Base-by-base conservation (phyloP, 2,888 invertebrate species). In the Torymus tubicola region DNA sequence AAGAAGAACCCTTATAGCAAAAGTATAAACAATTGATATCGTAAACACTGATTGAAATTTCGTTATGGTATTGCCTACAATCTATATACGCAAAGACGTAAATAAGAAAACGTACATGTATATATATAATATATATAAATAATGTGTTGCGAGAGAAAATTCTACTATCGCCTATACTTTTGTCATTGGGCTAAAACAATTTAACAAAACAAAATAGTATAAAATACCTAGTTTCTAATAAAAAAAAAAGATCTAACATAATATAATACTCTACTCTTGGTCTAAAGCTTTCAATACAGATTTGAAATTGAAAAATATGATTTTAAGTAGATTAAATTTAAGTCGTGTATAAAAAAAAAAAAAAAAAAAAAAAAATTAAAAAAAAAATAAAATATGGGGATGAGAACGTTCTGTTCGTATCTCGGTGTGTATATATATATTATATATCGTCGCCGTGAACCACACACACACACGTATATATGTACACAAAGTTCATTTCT, bases 251-350 rank as follows among this genome's bases (percentile, higher is more conserved):
- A 70, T 50, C 24, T 50, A 71, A 31, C 50, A n/a, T n/a, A n/a
- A n/a, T n/a, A 21, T 74, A 76, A 79, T 78, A 75, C 61, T 78
- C 75, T 68, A 78, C 71, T 79, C 81, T 81, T 79, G 81, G 81
- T 79, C 78, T 81, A 78, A 76, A 81, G 81, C 81, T 81, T 81
- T 81, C 72, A 68, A 72, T 68, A 72, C 0, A 63, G 61, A 67
- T 71, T 68, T 67, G 18, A 75, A 71, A 53, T 68, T 67, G 18
- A 75, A 71, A 53, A 72, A 60, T 31, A 55, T 14, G 16, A 18
- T 55, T 58, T 52, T 21, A 10, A 55, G 50, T 67, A 55, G 55
- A 42, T 65, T 78, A 67, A 64, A 53, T n/a, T 61, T 18, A 24
- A 55, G 13, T 64, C 5, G 61, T 61, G 31, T 31, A n/a, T n/a